phyloP scores from a whole-genome alignment of 2,113 vertebrate species.

The Limanda limanda region DNA sequence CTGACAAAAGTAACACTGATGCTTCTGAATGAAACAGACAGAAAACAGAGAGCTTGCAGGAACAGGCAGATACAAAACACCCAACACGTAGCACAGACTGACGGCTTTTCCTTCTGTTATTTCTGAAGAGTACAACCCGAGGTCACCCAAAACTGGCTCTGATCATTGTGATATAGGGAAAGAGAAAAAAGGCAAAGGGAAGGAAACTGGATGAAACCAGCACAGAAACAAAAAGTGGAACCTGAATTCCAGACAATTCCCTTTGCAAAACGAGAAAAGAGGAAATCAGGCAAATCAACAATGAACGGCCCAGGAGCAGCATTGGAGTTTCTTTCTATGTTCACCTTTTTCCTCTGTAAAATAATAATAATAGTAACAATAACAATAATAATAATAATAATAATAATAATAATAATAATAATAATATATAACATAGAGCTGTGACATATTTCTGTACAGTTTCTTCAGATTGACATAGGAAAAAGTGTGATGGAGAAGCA shows the following conservation, averaged over 20 bases:
- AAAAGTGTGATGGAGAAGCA: constrained; percentile 59
- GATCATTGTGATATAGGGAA: constrained; percentile 21
- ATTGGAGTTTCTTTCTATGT: constrained; percentile 62
- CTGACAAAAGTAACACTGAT: constrained; percentile 87
- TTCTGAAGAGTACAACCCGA: background rate
- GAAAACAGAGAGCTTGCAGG: constrained; percentile 13
- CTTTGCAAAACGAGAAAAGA: constrained; percentile 42
- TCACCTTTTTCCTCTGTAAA: constrained; percentile 57
- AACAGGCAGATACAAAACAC: constrained; percentile 22
- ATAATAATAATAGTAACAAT: constrained; percentile 41
- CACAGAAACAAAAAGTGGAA: constrained; percentile 51
- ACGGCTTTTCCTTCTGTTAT: constrained; percentile 34
- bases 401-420: constrained; percentile 15
- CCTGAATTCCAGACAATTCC: constrained; percentile 54
- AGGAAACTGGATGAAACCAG: constrained; percentile 6
- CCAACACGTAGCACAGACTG: background rate
- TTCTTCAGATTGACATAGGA: constrained; percentile 53
- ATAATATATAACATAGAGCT: constrained; percentile 52
- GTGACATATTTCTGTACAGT: constrained; percentile 55
- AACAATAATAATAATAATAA: background rate
- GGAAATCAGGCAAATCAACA: constrained; percentile 37
- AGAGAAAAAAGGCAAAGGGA: background rate
- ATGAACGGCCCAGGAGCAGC: constrained; percentile 56
- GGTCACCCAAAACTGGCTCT: constrained; percentile 7
- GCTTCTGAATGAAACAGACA: constrained; percentile 62